phyloP scores from a whole-genome alignment of 1,140 invertebrate species.

The Ceratina japonica region DNA sequence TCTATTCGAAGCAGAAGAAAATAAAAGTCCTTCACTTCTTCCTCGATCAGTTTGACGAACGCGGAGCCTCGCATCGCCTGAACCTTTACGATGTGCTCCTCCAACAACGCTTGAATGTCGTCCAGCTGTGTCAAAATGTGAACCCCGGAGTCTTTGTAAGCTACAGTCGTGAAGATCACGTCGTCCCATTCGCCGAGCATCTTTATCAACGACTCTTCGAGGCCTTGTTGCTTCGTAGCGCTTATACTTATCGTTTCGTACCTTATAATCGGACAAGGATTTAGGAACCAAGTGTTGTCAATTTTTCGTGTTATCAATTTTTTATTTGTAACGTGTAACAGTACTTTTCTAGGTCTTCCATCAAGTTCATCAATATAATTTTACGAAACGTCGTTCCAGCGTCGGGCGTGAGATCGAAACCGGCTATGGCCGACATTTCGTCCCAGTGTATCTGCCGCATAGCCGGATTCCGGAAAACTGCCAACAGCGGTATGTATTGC shows the following conservation, averaged over 20 bases:
- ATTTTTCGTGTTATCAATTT: too few relatives aligned
- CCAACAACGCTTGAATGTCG: constrained; percentile 82
- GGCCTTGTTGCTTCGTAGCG: constrained; percentile 84
- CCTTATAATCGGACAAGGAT: constrained; percentile 65
- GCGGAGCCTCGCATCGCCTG: constrained; percentile 85
- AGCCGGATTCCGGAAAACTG: constrained; percentile 85
- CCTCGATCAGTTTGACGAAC: constrained; percentile 84
- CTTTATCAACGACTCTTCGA: constrained; percentile 81
- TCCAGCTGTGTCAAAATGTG: constrained; percentile 80
- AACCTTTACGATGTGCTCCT: constrained; percentile 84
- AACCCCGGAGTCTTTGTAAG: constrained; percentile 78
- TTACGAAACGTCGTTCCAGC: constrained; percentile 83
- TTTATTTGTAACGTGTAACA: too few relatives aligned
- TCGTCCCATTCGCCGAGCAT: constrained; percentile 84
- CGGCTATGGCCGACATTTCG: constrained; percentile 84
- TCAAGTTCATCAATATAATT: constrained; percentile 82
- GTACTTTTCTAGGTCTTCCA: constrained; percentile 84
- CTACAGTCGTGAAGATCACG: constrained; percentile 77
- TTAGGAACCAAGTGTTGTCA: neutral
- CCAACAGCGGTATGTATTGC: constrained; percentile 86
- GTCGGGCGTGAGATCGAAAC: constrained; percentile 83
- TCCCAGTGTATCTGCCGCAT: constrained; percentile 85
- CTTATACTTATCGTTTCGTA: constrained; percentile 84
- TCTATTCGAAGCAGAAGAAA: constrained; percentile 80
- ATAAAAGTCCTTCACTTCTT: constrained; percentile 84